Conservation (phyloP, 2,113 vertebrate genomes). For the Myodes glareolus region DNA sequence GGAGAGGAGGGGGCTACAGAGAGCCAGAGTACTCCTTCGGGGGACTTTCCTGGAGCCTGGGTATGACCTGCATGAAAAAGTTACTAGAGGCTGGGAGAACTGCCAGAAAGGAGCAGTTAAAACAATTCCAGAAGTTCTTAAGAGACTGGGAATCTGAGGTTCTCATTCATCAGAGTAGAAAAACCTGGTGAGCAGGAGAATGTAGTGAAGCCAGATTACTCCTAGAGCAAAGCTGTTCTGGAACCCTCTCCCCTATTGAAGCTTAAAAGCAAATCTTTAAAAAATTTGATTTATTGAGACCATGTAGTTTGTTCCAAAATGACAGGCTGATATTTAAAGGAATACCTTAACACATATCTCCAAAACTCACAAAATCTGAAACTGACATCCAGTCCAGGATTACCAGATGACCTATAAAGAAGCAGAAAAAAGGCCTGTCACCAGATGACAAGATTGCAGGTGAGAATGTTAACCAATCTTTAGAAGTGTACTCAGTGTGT, state of each 20-base stretch:
- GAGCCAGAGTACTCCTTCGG: no score
- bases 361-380: conserved; percentile 1
- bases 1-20: neutral
- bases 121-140: neutral
- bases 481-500: neutral
- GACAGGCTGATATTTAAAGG: neutral
- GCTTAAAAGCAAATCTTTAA: neutral
- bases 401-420: conserved; percentile 1
- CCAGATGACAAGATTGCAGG: neutral
- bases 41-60: neutral
- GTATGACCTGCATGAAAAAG: neutral
- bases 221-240: neutral
- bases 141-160: neutral
- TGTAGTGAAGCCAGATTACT: neutral
- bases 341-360: neutral
- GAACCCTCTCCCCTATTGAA: neutral
- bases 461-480: neutral
- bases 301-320: neutral
- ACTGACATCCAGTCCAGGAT: neutral
- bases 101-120: neutral
- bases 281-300: neutral
- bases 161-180: neutral
- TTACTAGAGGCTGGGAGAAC: neutral
- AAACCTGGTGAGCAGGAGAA: neutral
- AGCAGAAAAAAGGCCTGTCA: neutral